These are phyloP conservation scores for Lacanobia oleracea DNA, from an alignment of 2,888 invertebrate species.

Conservation along the genomic window DNA sequence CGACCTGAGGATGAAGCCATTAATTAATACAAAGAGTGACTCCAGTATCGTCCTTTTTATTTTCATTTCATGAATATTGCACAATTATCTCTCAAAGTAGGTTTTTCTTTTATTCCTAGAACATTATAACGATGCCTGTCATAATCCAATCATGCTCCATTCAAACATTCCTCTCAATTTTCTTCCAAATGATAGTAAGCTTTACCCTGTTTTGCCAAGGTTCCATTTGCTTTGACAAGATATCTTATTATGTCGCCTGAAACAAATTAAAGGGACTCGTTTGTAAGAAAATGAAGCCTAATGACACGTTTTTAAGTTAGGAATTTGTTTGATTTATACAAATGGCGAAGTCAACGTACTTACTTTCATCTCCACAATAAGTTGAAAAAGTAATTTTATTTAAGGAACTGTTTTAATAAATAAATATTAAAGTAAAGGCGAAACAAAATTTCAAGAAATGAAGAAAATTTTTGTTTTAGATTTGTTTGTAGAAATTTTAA, in stretches of 20 bases:
- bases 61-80: conserved; percentile 23
- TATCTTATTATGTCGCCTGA: conserved; percentile 62
- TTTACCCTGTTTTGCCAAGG: conserved; percentile 53
- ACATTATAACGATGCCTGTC: conserved; percentile 56
- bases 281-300: conserved; percentile 61
- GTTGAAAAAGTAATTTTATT: conserved; percentile 10
- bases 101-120: conserved; percentile 28
- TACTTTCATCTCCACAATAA: not conserved
- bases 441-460: not conserved
- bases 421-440: not conserved
- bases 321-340: conserved; percentile 42
- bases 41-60: not conserved
- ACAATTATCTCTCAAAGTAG: conserved; percentile 17
- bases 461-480: not conserved
- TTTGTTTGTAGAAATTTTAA: not conserved
- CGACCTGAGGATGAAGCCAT: no score
- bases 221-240: conserved; percentile 58
- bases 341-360: conserved; percentile 12
- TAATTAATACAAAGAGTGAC: not conserved
- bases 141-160: conserved; percentile 67
- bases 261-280: conserved; percentile 63
- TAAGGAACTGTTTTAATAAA: no score
- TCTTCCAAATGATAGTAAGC: conserved; percentile 54
- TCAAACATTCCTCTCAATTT: conserved; percentile 49
- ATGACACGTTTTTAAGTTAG: conserved; percentile 55